Percentiles rank a stretch among this genome's conserved stretches.
These are phyloP conservation scores for Apamea monoglypha DNA, from an alignment of 2,888 invertebrate species.

Conservation along the genomic window DNA sequence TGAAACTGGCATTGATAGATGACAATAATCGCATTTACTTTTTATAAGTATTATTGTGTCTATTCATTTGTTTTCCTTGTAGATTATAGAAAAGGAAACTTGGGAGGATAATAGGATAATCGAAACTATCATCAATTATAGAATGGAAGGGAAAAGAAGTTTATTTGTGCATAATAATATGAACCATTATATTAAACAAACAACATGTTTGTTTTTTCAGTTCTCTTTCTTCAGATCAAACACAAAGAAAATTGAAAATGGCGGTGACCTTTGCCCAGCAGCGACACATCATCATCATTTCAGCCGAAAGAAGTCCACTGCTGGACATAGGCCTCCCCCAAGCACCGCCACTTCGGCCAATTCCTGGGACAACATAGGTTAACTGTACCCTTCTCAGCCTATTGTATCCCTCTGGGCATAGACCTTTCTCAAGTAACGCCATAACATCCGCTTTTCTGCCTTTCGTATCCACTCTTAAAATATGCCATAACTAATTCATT, in stretches of 20 bases:
- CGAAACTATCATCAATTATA: background rate
- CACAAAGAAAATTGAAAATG: background rate
- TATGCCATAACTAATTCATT: too few species aligned
- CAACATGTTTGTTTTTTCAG: too few species aligned
- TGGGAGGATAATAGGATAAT: background rate
- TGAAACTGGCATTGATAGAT: conserved; percentile 41
- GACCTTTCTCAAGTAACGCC: too few species aligned
- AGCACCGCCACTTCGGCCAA: too few species aligned
- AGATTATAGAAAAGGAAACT: background rate
- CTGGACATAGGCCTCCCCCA: background rate
- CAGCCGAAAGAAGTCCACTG: background rate
- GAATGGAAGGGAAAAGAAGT: background rate
- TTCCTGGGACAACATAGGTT: too few species aligned
- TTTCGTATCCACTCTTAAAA: too few species aligned
- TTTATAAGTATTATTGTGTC: background rate
- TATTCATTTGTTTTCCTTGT: conserved; percentile 22
- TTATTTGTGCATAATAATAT: background rate
- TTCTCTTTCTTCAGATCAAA: background rate
- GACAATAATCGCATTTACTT: background rate
- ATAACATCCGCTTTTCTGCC: too few species aligned
- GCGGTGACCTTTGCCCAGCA: too few species aligned
- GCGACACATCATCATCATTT: too few species aligned
- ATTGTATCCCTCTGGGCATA: too few species aligned
- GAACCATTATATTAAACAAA: too few species aligned
- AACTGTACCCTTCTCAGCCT: too few species aligned